Evolutionary conservation across 2,113 vertebrate genomes (phyloP).

Genomic region (Poecilia latipinna): DNA sequence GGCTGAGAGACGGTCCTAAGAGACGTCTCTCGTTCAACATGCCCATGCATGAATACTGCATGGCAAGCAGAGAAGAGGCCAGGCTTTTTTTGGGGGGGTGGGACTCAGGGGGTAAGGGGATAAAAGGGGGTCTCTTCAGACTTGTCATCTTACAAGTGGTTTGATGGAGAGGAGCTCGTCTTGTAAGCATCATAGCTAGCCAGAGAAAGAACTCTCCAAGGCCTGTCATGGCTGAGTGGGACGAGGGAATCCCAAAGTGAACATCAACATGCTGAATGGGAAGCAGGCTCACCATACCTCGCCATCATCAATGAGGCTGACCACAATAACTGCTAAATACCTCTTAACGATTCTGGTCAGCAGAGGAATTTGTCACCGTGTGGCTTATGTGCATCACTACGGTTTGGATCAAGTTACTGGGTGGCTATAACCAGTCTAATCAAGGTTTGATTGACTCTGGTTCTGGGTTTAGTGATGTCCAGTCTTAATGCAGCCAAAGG

Average conservation of each 20-base stretch:
- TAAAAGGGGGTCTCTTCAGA: conserved; percentile 15
- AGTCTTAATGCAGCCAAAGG: too few relatives aligned
- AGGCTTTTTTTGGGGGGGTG: conserved; percentile 4
- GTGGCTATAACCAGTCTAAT: too few relatives aligned
- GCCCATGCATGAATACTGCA: conserved; percentile 53
- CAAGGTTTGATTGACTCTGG: too few relatives aligned
- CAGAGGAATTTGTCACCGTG: not conserved
- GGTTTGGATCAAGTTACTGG: too few relatives aligned
- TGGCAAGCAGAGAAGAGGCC: conserved; percentile 10
- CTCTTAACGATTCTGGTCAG: not conserved
- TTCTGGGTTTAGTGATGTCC: too few relatives aligned
- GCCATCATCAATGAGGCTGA: not conserved
- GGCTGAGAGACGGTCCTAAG: conserved; percentile 41
- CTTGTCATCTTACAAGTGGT: conserved; percentile 7
- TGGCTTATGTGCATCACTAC: not conserved
- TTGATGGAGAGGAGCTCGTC: conserved; percentile 21
- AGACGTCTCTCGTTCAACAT: conserved; percentile 48
- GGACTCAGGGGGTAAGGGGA: too few relatives aligned
- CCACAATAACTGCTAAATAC: not conserved
- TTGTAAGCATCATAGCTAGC: conserved; percentile 1
- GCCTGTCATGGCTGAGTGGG: not conserved
- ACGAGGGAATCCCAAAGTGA: not conserved
- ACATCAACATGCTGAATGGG: not conserved
- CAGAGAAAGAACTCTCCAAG: conserved; percentile 11
- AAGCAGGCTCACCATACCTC: not conserved